Evolutionary conservation across 2,888 invertebrate genomes (phyloP).

Genomic region (Unio pictorum): DNA sequence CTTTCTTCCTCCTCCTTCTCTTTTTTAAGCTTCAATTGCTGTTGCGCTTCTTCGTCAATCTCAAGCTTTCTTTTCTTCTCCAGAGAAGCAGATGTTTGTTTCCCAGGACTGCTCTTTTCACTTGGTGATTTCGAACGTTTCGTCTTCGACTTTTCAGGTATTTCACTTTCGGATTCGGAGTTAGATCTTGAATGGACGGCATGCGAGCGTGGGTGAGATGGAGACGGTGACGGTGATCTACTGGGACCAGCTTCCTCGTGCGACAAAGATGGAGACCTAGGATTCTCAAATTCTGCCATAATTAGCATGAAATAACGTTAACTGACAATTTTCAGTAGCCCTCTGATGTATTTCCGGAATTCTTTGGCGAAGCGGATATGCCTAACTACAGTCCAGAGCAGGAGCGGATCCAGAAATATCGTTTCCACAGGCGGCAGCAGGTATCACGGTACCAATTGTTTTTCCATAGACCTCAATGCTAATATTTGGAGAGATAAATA

Average conservation of each 20-base stretch:
- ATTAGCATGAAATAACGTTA: too few species aligned
- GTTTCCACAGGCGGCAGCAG: too few species aligned
- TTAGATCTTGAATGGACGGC: constrained; percentile 15
- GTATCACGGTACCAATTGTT: too few species aligned
- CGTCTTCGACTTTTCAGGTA: constrained; percentile 29
- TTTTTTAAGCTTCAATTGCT: constrained; percentile 40
- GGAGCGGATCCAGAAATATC: too few species aligned
- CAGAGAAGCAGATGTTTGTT: constrained; percentile 14
- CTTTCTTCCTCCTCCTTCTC: constrained; percentile 93
- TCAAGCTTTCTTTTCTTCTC: constrained; percentile 57
- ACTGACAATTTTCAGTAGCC: too few species aligned
- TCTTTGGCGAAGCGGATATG: too few species aligned
- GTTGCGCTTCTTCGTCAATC: constrained; percentile 42
- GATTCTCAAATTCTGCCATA: too few species aligned
- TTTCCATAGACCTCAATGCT: too few species aligned
- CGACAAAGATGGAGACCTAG: too few species aligned
- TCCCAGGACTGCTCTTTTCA: constrained; percentile 8
- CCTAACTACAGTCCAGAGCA: too few species aligned
- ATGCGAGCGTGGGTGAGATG: constrained; percentile 3
- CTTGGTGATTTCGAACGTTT: constrained; percentile 18
- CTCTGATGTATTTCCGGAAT: too few species aligned
- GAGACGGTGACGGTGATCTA: constrained; percentile 8
- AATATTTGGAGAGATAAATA: too few species aligned
- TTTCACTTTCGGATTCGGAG: constrained; percentile 33
- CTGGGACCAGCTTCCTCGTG: neutral